Evolutionary conservation across 35 echinoderm and acorn worm genomes (phyloP), one percentile per base, ranked within the genome.

Genomic region (Lytechinus variegatus): DNA sequence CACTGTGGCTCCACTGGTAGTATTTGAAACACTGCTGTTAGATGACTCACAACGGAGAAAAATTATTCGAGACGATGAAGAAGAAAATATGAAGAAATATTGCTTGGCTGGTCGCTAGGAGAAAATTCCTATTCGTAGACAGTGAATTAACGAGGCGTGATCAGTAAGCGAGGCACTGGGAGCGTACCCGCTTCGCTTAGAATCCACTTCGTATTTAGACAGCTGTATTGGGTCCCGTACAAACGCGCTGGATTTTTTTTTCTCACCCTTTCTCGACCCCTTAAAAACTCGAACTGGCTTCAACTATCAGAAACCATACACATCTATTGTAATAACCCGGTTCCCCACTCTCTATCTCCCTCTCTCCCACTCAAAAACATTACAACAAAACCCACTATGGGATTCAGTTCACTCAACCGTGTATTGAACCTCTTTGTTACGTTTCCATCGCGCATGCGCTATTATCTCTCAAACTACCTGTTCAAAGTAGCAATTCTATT

Each of bases 131-230:
- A 8, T 44, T 93, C 52, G 92, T 13, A 93, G 92, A 93, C 92
- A 93, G 92, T 93, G 24, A 93, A 55, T 55, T 93, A 93, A 93
- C 92, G 92, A 93, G 54, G 92, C 92, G 92, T 93, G 19, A 57
- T 53, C 54, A 13, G n/a, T 19, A 93, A 93, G 92, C 92, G 92
- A 93, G 53, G 92, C 52, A 54, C 21, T 93, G 13, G 14, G 92
- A 57, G 53, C 92, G 92, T 21, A 54, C 54, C 21, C 27, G 92
- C 92, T 27, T 57, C 52, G 92, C 11, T 54, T 53, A 27, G 57
- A 14, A 54, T 55, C 52, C 57, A 27, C 10, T 57, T 19, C 55
- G 54, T 93, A 57, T 93, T 93, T 93, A 93, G 52, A 93, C 92
- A 93, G 92, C 92, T 93, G 92, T 93, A 44, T 11, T 12, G 12